Evolutionary conservation across 2,113 vertebrate species (phyloP).

Genomic region (Antechinus flavipes): DNA sequence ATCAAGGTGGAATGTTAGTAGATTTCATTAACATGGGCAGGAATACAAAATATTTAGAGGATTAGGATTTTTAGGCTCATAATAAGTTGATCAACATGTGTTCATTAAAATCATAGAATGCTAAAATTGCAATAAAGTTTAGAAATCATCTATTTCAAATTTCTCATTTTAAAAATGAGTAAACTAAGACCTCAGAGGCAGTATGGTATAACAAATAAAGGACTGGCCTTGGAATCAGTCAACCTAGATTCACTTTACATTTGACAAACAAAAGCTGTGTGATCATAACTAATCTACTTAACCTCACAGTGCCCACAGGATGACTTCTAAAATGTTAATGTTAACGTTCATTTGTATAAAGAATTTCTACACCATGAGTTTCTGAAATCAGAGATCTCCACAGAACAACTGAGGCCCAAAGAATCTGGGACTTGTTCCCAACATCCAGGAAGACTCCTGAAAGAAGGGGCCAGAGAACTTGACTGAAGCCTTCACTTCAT

Average conservation of each 20-base stretch:
- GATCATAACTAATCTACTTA: background rate
- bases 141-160: background rate
- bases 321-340: background rate
- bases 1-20: background rate
- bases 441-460: background rate
- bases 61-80: background rate
- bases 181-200: background rate
- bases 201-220: background rate
- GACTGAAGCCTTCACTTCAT: background rate
- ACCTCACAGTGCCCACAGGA: background rate
- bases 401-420: background rate
- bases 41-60: background rate
- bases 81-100: background rate
- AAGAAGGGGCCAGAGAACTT: background rate
- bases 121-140: background rate
- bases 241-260: background rate
- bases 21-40: background rate
- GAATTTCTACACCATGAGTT: background rate
- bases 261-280: background rate
- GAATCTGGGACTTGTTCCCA: background rate
- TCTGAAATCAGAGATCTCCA: background rate
- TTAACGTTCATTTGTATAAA: background rate
- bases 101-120: background rate
- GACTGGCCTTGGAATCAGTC: background rate
- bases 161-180: background rate